Evolutionary conservation across 2,113 vertebrate species (phyloP).

Genomic region (Coreoperca whiteheadi): DNA sequence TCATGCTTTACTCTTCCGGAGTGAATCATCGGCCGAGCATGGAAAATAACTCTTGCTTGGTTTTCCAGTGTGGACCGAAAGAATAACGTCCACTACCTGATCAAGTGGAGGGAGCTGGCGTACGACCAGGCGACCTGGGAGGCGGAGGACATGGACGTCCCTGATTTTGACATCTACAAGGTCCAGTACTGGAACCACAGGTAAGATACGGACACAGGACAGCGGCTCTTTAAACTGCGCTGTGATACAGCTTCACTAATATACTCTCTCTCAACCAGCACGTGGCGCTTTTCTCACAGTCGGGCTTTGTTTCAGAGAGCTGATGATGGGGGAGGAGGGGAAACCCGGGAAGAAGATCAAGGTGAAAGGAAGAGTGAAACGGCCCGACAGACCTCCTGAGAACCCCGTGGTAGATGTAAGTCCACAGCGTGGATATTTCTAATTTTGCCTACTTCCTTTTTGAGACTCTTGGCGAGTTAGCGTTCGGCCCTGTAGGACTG

Average conservation of each 20-base stretch:
- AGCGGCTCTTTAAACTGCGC: fast-evolving
- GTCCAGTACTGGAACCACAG: constrained; percentile 97
- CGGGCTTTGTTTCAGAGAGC: constrained; percentile 83
- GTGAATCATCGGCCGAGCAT: not conserved
- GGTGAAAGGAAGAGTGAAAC: constrained; percentile 89
- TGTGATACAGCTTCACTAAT: not conserved
- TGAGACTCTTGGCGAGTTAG: not conserved
- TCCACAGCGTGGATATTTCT: not conserved
- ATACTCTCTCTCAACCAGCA: not conserved
- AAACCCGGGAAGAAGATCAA: constrained; percentile 94
- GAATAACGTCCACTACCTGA: constrained; percentile 95
- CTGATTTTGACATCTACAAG: constrained; percentile 92
- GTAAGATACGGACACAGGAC: constrained; percentile 41
- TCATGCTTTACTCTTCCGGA: not conserved
- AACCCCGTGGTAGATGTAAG: constrained; percentile 96
- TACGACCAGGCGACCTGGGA: constrained; percentile 98
- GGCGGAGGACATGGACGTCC: constrained; percentile 94
- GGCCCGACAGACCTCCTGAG: constrained; percentile 93
- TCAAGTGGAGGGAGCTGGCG: constrained; percentile 94
- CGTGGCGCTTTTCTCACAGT: not conserved
- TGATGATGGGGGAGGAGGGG: constrained; percentile 98
- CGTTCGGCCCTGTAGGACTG: not conserved
- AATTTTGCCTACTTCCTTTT: not conserved
- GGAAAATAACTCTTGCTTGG: not conserved
- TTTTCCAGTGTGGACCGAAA: constrained; percentile 92